A percentile compares a stretch with the other conserved stretches of the same genome.
phyloP scores from a whole-genome alignment of 2,888 invertebrate genomes.

The Dicranocentrus wangi region DNA sequence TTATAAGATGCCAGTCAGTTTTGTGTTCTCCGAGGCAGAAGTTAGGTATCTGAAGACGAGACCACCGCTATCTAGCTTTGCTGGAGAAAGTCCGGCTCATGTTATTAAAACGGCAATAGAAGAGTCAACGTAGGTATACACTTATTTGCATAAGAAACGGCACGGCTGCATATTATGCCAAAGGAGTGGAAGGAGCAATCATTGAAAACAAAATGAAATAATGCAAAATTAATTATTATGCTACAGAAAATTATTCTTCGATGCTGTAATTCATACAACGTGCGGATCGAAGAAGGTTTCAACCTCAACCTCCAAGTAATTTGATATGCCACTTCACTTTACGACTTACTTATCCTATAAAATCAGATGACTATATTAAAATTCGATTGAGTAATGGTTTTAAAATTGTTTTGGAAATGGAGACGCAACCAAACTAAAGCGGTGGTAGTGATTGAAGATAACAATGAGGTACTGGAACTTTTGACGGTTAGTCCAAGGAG shows the following conservation, averaged over 20 bases:
- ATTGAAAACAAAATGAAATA: too few species aligned
- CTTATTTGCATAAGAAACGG: background rate
- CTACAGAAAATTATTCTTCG: constrained; percentile 48
- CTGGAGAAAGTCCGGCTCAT: constrained; percentile 36
- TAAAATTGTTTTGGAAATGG: background rate
- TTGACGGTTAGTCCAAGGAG: constrained; percentile 37
- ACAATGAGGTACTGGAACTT: constrained; percentile 54
- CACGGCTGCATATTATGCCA: background rate
- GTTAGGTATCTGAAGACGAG: constrained; percentile 39
- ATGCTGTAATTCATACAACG: constrained; percentile 30
- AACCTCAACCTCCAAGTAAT: too few species aligned
- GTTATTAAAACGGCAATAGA: constrained; percentile 39
- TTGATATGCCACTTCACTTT: too few species aligned
- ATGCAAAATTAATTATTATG: background rate
- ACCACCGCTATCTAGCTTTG: constrained; percentile 21
- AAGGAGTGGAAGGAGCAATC: background rate
- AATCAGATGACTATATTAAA: background rate
- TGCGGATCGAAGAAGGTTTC: too few species aligned
- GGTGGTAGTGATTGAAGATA: constrained; percentile 52
- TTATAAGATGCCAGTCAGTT: constrained; percentile 51
- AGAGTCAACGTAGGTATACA: constrained; percentile 52
- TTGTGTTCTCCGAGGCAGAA: constrained; percentile 33
- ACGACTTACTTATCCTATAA: too few species aligned
- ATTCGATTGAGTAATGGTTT: background rate
- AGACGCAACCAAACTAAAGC: constrained; percentile 39